phyloP scores from a whole-genome alignment of 2,797 vertebrate species.

The Cryptoprocta ferox region DNA sequence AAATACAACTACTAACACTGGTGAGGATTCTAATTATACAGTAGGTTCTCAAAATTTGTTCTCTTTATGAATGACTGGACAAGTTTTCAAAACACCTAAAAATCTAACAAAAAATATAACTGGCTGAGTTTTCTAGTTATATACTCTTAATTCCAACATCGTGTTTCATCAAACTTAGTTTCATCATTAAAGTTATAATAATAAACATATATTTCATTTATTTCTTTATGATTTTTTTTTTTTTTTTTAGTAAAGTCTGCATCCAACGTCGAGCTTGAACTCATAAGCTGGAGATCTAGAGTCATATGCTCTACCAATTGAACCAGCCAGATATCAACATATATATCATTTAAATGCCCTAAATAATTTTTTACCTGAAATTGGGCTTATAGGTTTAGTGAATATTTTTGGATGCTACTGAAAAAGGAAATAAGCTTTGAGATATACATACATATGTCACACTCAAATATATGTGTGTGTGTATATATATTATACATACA shows the following conservation, averaged over 20 bases:
- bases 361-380: constrained; percentile 30
- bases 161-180: constrained; percentile 11
- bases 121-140: background rate
- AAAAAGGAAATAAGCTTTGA: background rate
- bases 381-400: background rate
- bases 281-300: background rate
- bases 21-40: background rate
- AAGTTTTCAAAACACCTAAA: background rate
- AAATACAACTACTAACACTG: background rate
- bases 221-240: background rate
- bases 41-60: background rate
- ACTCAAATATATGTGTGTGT: too few species aligned
- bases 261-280: background rate
- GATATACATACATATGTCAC: background rate
- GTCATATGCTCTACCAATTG: background rate
- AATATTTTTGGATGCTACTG: background rate
- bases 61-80: background rate
- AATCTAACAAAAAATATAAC: background rate
- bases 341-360: constrained; percentile 14
- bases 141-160: constrained; percentile 4
- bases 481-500: background rate
- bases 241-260: background rate
- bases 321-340: background rate
- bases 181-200: constrained; percentile 37
- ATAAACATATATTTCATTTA: background rate